These are phyloP conservation scores for Plectrocnemia conspersa DNA, from an alignment of 1,140 invertebrate species.

Conservation along the genomic window DNA sequence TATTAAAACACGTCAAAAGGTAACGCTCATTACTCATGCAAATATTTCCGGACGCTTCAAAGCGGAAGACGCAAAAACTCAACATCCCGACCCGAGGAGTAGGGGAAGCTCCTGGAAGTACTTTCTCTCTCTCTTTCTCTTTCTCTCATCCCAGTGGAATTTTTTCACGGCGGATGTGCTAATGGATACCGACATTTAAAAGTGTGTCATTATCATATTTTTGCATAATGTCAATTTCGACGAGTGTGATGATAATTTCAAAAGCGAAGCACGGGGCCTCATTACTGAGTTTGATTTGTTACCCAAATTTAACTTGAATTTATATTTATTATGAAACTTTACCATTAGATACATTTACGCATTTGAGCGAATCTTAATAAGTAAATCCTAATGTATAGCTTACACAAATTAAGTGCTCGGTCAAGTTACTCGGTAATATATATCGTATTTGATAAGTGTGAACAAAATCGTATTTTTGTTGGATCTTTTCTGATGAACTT, in stretches of 20 bases:
- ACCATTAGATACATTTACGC: too few species aligned
- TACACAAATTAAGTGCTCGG: too few species aligned
- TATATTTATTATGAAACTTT: too few species aligned
- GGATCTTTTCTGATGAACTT: too few species aligned
- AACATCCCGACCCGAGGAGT: background rate
- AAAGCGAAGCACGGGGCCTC: too few species aligned
- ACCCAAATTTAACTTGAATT: too few species aligned
- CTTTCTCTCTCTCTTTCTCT: background rate
- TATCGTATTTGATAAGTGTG: too few species aligned
- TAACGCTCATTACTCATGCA: slow-evolving; percentile 33
- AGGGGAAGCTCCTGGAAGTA: background rate
- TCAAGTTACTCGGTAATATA: too few species aligned
- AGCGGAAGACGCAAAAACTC: slow-evolving; percentile 4
- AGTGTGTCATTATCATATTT: slow-evolving; percentile 16
- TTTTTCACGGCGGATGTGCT: background rate
- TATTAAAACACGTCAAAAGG: slow-evolving; percentile 32
- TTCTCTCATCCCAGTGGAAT: background rate
- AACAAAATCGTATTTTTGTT: too few species aligned
- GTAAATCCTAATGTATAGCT: too few species aligned
- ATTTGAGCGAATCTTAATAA: too few species aligned
- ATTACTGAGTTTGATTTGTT: too few species aligned
- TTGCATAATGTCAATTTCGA: background rate
- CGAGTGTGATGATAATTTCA: background rate
- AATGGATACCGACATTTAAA: slow-evolving; percentile 1
- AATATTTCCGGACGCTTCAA: slow-evolving; percentile 19